Base-by-base conservation (phyloP, 2,113 vertebrate species). In the Apteryx mantelli region DNA sequence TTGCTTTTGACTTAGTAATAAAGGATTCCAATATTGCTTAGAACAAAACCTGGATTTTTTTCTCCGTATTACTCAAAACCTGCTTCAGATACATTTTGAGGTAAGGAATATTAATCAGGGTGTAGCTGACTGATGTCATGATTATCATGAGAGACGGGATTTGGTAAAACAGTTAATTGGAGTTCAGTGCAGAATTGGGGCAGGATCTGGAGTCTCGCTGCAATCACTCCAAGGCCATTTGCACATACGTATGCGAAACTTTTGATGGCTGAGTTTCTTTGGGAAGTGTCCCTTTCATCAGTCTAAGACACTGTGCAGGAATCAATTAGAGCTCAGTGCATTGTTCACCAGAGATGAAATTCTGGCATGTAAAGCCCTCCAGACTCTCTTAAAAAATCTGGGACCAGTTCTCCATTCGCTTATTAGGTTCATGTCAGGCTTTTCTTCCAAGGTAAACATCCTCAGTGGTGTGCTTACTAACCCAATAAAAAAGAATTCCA, bases 151-250 rank as follows among this genome's bases (percentile, higher is more conserved):
- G 90, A 95, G 91, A 94, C 78, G 26, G 52, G 92, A 91, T 98
- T 97, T 97, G 86, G 95, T 97, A 93, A 97, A 97, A 75, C 56
- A 92, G 95, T 97, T 97, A 97, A 92, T 74, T 93, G 95, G 70
- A 92, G 52, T 71, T 95, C 91, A 92, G 19, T 93, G 61, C 66
- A 68, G 86, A 92, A 91, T 34, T 25, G 28, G 30, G 70, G 70
- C 20, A 68, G 63, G 71, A 88, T 95, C 46, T 17, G 70, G 69
- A 95, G 56, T 90, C 86, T 95, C 46, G 3, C 60, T 91, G 79
- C 83, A 93, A 66, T 92, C 19, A 5, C 95, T 82, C 89, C 56
- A 80, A 95, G 68, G 84, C 86, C 5, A 0, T 92, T 93, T 93
- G 17, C 3, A 20, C 70, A 91, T 44, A 93, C 60, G 38, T 58